Percentiles rank a stretch among this genome's conserved stretches.
Evolutionary conservation across 2,888 invertebrate species (phyloP).

Genomic region (Orthosia incerta): DNA sequence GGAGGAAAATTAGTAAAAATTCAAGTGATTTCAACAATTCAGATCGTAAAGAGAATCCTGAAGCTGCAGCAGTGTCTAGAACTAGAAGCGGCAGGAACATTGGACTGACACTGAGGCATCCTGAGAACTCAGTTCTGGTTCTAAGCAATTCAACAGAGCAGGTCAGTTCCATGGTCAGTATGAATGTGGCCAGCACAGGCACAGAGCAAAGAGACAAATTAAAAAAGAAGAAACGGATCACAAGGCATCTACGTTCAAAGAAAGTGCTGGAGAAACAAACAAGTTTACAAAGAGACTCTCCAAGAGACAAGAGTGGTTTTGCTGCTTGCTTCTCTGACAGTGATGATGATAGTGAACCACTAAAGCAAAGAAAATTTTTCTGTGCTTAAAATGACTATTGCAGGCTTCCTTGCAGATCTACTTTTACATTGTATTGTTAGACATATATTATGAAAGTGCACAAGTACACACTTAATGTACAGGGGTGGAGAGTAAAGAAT

Average conservation of each 20-base stretch:
- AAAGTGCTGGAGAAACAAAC: constrained; percentile 72
- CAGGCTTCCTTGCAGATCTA: constrained; percentile 41
- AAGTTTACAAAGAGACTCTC: constrained; percentile 75
- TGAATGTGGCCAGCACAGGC: constrained; percentile 78
- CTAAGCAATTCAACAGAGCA: constrained; percentile 80
- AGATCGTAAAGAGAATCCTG: constrained; percentile 80
- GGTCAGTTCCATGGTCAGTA: constrained; percentile 77
- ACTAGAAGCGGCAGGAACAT: constrained; percentile 83
- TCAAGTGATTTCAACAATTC: constrained; percentile 74
- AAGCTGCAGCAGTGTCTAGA: constrained; percentile 73
- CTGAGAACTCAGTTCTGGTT: constrained; percentile 80
- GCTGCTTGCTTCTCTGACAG: constrained; percentile 87
- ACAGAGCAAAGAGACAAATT: constrained; percentile 48
- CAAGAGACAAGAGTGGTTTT: constrained; percentile 84
- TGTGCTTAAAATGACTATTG: constrained; percentile 69
- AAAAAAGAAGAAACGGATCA: constrained; percentile 69
- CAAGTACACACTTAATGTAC: constrained; percentile 36
- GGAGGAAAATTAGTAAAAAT: constrained; percentile 69
- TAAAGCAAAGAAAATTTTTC: constrained; percentile 82
- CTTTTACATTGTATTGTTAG: constrained; percentile 40
- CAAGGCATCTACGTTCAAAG: constrained; percentile 69
- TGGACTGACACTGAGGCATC: constrained; percentile 72
- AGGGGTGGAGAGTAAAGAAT: constrained; percentile 47
- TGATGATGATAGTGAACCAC: constrained; percentile 84
- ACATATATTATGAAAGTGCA: constrained; percentile 39